Percentiles rank a stretch among this genome's conserved stretches.
Conservation (phyloP, 1,140 invertebrate species). For the Brachionus asplanchnoidis region DNA sequence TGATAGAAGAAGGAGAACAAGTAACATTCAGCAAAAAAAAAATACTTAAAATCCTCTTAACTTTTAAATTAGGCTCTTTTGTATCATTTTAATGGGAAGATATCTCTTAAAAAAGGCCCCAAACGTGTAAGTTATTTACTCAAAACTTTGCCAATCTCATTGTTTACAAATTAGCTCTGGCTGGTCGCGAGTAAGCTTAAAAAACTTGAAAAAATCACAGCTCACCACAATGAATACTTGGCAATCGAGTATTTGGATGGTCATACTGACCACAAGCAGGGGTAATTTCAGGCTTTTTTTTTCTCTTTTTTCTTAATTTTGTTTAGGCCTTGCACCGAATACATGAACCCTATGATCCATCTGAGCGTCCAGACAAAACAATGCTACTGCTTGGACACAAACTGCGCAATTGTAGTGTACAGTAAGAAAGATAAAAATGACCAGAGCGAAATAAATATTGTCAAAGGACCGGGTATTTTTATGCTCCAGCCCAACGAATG, state of each 20-base stretch:
- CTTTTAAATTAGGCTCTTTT: not conserved
- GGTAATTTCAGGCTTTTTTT: slow-evolving; percentile 43
- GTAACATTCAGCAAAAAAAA: not conserved
- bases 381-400: slow-evolving; percentile 20
- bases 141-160: not conserved
- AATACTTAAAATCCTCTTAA: not conserved
- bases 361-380: not conserved
- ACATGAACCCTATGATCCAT: not conserved
- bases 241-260: slow-evolving; percentile 49
- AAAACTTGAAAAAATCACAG: slow-evolving; percentile 11
- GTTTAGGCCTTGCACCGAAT: not conserved
- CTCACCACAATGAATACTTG: slow-evolving; percentile 46
- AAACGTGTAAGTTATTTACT: not conserved
- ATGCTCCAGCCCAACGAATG: slow-evolving; percentile 53
- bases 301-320: not conserved
- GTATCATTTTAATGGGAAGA: slow-evolving; percentile 26
- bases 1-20: slow-evolving; percentile 31
- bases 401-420: slow-evolving; percentile 9
- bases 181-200: slow-evolving; percentile 1
- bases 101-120: not conserved
- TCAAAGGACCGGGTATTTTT: slow-evolving; percentile 51
- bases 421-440: not conserved
- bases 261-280: slow-evolving; percentile 48
- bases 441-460: slow-evolving; percentile 45
- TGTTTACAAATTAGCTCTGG: slow-evolving; percentile 6